Base-by-base conservation (phyloP, 2,888 invertebrate species). In the Thelaira solivaga region DNA sequence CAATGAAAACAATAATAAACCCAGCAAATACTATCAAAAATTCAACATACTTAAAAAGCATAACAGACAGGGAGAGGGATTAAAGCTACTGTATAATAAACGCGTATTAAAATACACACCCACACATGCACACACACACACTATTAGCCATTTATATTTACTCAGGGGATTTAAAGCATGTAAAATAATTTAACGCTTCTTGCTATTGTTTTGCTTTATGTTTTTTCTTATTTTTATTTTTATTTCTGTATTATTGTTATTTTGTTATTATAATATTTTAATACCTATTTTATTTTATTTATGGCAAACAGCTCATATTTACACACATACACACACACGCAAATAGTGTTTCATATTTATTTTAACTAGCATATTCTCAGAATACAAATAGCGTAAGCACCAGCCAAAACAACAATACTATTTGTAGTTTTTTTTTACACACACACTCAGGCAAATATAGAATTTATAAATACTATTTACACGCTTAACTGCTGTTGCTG, bases 201-300 rank as follows among this genome's bases (percentile, higher is more conserved):
- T 43, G 16, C 31, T 65, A 65, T 59, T 49, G 22, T 39, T 71
- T 41, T 34, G n/a, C n/a, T n/a, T n/a, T n/a, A n/a, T n/a, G n/a
- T n/a, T n/a, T n/a, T n/a, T n/a, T 36, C 11, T 22, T 36, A 8
- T 13, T 39, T 39, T 61, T 49, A 41, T 49, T 49, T 59, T 43
- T 20, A 34, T 24, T 13, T 69, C 47, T 5, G 0, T 18, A 10
- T 51, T 61, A 49, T 69, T 61, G 31, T 51, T 49, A 73, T 62
- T n/a, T n/a, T 62, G 31, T 64, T 71, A 61, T 53, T 71, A n/a
- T 49, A 49, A 49, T 73, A 73, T 73, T 49, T 57, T 65, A 73
- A 73, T 57, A 65, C 65, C 49, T 64, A 55, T 41, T 67, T 51
- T 36, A 51, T 67, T 36, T 74, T 31, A 55, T 64, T 72, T 64